Evolutionary conservation across 2,797 vertebrate species (phyloP).

Genomic region (Gambelia wislizenii): DNA sequence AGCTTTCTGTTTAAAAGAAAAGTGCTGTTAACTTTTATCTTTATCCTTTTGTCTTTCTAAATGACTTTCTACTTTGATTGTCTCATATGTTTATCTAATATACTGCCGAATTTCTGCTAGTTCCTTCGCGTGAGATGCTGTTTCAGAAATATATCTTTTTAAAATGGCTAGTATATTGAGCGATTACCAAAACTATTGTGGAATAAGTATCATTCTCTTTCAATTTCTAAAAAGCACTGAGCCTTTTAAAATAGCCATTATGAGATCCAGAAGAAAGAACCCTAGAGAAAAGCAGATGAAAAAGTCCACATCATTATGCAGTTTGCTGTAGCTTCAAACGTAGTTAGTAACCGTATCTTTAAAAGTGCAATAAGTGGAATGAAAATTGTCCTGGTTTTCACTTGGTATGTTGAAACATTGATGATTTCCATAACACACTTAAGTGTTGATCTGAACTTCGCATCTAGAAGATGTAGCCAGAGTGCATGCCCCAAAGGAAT

Average conservation of each 20-base stretch:
- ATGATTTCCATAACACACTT: neutral
- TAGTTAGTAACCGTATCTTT: neutral
- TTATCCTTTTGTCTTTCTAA: conserved; percentile 58
- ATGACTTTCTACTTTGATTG: conserved; percentile 72
- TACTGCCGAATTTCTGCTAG: conserved; percentile 60
- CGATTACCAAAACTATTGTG: neutral
- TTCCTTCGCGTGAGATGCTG: conserved; percentile 70
- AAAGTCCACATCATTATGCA: conserved; percentile 7
- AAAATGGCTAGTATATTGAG: neutral
- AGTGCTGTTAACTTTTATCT: conserved; percentile 67
- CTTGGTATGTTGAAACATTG: conserved; percentile 4
- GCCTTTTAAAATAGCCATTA: conserved; percentile 22
- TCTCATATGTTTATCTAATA: conserved; percentile 71
- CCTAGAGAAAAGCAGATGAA: conserved; percentile 27
- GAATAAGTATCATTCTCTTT: conserved; percentile 27
- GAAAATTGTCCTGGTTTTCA: conserved; percentile 22
- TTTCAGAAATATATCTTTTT: conserved; percentile 60
- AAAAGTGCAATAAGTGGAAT: neutral
- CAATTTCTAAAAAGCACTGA: conserved; percentile 38
- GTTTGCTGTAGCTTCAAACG: conserved; percentile 44
- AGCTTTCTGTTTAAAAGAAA: conserved; percentile 67
- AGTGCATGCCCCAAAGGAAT: accelerated
- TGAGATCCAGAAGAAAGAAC: conserved; percentile 10
- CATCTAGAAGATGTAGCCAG: neutral
- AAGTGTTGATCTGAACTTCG: conserved; percentile 20